These are phyloP conservation scores for Calyptommatus sinebrachiatus DNA, from an alignment of 2,113 vertebrate genomes.

Conservation along the genomic window DNA sequence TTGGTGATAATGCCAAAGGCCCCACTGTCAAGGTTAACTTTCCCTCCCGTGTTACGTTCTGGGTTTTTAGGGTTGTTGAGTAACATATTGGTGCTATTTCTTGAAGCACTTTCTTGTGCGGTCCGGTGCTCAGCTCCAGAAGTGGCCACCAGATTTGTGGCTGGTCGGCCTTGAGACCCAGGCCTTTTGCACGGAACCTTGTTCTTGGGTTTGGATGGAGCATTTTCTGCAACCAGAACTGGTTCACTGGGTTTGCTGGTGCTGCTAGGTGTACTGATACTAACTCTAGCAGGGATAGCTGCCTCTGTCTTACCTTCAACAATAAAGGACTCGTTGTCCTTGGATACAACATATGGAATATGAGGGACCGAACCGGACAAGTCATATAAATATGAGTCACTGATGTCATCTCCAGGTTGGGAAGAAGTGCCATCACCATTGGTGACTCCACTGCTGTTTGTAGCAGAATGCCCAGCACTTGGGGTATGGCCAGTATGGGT, in stretches of 20 bases:
- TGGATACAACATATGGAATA: not conserved
- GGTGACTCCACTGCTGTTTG: not conserved
- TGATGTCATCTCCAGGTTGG: too few relatives aligned
- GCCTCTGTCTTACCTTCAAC: not conserved
- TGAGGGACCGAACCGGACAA: not conserved
- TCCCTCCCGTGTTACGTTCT: not conserved
- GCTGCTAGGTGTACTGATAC: rapidly evolving
- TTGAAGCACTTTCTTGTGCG: not conserved
- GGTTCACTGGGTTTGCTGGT: not conserved
- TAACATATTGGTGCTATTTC: not conserved
- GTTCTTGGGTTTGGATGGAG: not conserved
- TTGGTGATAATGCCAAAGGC: not conserved
- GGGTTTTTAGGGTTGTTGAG: not conserved
- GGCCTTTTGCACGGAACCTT: slow-evolving; percentile 1
- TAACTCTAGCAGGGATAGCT: not conserved
- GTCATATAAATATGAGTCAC: too few relatives aligned
- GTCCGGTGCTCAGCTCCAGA: not conserved
- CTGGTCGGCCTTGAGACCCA: not conserved
- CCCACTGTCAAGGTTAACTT: not conserved
- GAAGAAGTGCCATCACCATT: not conserved
- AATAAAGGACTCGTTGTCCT: not conserved
- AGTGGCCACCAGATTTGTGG: not conserved
- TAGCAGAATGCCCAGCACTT: too few relatives aligned
- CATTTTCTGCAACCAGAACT: not conserved
- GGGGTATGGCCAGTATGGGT: not conserved